Base-by-base conservation (phyloP, 2,888 invertebrate genomes). In the Mythimna lalbum region DNA sequence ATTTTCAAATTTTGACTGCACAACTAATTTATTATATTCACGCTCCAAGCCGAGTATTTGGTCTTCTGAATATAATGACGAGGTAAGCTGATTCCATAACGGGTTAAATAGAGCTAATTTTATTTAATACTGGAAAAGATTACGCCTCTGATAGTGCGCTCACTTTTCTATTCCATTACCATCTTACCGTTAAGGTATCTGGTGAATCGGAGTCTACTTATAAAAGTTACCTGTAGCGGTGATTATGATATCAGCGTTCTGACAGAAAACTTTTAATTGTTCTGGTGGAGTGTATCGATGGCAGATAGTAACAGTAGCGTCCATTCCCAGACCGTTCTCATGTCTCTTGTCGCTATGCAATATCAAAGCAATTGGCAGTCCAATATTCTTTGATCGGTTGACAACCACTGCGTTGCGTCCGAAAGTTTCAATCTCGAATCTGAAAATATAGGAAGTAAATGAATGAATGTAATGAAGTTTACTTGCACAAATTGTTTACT, bases 361-460 rank as follows among this genome's bases (percentile, higher is more conserved):
- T 85, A 99, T 94, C 96, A 99, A 97, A 1, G 98, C 98, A 71
- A 99, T 98, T 0, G 99, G 99, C 95, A 99, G 97, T 0, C 99
- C 98, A 31, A 99, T 98, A 92, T 99, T 98, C 92, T 99, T 99
- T 0, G 99, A 99, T 66, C 99, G 96, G 2, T 99, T 99, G 80
- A 98, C 97, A 0, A 99, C 97, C 0, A 99, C 98, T 14, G 98
- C 98, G 90, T 98, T 98, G 86, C 98, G 98, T 1, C 99, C 98
- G 87, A 97, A 97, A 0, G 98, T 98, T 76, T 98, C 97, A 71
- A 99, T 93, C 81, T 95, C 93, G 74, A 91, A 94, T 77, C 96
- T 96, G 87, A 77, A 90, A 96, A 63, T 33, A n/a, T 52, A 9
- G 27, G 31, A 55, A 1, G 2, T 36, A n/a, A 43, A 43, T 43